These are phyloP conservation scores for Pseudomyrmex dendroicus DNA, from an alignment of 1,140 invertebrate species.

Conservation along the genomic window DNA sequence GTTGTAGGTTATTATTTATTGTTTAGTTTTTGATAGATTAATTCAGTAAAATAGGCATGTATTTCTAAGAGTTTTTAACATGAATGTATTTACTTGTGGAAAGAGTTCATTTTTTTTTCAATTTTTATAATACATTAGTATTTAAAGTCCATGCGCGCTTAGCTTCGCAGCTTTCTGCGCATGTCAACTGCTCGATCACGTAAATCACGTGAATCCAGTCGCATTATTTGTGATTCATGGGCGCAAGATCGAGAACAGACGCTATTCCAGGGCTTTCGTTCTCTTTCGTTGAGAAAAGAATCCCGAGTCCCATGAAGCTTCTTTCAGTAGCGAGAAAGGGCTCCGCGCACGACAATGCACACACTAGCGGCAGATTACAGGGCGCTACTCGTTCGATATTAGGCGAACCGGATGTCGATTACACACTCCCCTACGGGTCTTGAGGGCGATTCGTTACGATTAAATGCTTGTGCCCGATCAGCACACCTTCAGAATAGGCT, in stretches of 20 bases:
- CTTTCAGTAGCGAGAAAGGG: conserved; percentile 70
- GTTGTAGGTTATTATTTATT: background rate
- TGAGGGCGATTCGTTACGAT: conserved; percentile 74
- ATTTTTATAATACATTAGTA: background rate
- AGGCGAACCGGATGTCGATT: conserved; percentile 79
- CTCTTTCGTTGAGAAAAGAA: conserved; percentile 46
- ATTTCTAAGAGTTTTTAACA: background rate
- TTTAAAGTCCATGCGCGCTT: background rate
- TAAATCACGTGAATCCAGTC: conserved; percentile 53
- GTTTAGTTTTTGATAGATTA: background rate
- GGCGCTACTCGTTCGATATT: conserved; percentile 74
- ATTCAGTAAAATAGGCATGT: background rate
- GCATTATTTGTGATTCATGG: conserved; percentile 49
- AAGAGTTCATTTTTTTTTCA: background rate
- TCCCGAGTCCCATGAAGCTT: conserved; percentile 40
- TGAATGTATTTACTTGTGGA: background rate
- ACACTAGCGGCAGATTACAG: conserved; percentile 75
- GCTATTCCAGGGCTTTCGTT: conserved; percentile 45
- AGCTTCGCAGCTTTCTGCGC: background rate
- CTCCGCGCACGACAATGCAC: conserved; percentile 67
- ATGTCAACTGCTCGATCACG: conserved; percentile 30
- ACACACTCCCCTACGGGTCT: conserved; percentile 70
- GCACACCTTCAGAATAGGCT: conserved; percentile 52
- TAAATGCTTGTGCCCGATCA: conserved; percentile 65
- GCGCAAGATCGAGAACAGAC: conserved; percentile 46